Conservation (phyloP, 2,888 invertebrate species). For the Calephelis perditalis region DNA sequence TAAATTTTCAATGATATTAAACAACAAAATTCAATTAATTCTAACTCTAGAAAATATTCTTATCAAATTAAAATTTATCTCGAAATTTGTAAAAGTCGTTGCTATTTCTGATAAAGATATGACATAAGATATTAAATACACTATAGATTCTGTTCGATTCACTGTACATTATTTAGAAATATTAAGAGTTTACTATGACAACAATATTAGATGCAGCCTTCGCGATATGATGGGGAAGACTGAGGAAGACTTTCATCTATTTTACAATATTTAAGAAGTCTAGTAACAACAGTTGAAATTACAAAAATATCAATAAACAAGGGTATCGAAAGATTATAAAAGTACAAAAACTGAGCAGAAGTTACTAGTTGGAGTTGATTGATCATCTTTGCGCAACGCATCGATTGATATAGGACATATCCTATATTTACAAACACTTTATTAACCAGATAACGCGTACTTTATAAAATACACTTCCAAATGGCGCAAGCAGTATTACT, state of each 20-base stretch:
- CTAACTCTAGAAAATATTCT: constrained; percentile 14
- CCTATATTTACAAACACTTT: constrained; percentile 48
- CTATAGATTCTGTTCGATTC: constrained; percentile 6
- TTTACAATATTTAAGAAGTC: constrained; percentile 29
- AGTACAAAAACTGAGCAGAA: constrained; percentile 70
- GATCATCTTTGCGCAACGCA: constrained; percentile 29
- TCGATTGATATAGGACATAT: constrained; percentile 35
- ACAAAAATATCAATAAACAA: constrained; percentile 36
- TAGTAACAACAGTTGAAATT: constrained; percentile 28
- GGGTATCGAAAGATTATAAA: constrained; percentile 52
- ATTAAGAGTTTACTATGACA: not conserved
- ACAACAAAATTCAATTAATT: constrained; percentile 30
- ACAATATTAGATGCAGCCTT: constrained; percentile 7
- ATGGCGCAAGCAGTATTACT: constrained; percentile 54
- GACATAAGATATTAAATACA: constrained; percentile 6
- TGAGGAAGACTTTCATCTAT: constrained; percentile 63
- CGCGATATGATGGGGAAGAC: constrained; percentile 49
- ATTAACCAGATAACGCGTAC: constrained; percentile 34
- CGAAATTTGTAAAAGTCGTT: constrained; percentile 5
- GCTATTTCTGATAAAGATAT: constrained; percentile 2
- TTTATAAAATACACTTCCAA: constrained; percentile 40
- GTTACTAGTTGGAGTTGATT: constrained; percentile 38
- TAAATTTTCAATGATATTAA: constrained; percentile 35
- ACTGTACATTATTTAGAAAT: constrained; percentile 8
- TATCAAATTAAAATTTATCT: constrained; percentile 13